Evolutionary conservation across 1,140 invertebrate species (phyloP), one percentile per base, ranked within the genome.

Genomic region (Hypothenemus hampei): DNA sequence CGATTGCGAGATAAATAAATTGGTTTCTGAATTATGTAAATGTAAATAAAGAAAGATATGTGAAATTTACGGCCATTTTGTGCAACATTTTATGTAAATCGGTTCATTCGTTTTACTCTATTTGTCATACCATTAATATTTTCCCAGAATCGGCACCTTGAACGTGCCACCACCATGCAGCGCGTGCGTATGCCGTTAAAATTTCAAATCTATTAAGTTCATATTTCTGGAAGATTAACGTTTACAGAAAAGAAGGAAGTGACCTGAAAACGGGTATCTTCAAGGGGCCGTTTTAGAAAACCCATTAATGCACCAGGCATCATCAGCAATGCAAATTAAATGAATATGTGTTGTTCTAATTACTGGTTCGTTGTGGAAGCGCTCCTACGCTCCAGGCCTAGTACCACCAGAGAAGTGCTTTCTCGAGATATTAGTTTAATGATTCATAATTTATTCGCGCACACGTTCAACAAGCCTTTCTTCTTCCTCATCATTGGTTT

Each of bases 21-120:
- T 24, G 36, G 18, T 29, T 51, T n/a, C 24, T 31, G 36, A 29
- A 13, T 51, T 51, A 51, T 51, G 48, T 37, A 41, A 51, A 51
- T 51, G 37, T 51, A 51, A 51, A 51, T 18, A 41, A 37, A 51
- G 36, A 51, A 51, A 51, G 48, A 51, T 26, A 40, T 40, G 24
- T 19, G 13, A 29, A 37, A 51, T 51, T 41, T 51, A 51, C 41
- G 8, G 23, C 24, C 16, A 51, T 51, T 41, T 51, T 41, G 8
- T 31, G 26, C 13, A 31, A 31, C 26, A 33, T n/a, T n/a, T n/a
- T n/a, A n/a, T n/a, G n/a, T n/a, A n/a, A n/a, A n/a, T n/a, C n/a
- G n/a, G n/a, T n/a, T n/a, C n/a, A n/a, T n/a, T n/a, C n/a, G n/a
- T n/a, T n/a, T n/a, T n/a, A n/a, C n/a, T n/a, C n/a, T n/a, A n/a